Conservation (phyloP, 2,113 vertebrate genomes). For the Gymnogyps californianus region DNA sequence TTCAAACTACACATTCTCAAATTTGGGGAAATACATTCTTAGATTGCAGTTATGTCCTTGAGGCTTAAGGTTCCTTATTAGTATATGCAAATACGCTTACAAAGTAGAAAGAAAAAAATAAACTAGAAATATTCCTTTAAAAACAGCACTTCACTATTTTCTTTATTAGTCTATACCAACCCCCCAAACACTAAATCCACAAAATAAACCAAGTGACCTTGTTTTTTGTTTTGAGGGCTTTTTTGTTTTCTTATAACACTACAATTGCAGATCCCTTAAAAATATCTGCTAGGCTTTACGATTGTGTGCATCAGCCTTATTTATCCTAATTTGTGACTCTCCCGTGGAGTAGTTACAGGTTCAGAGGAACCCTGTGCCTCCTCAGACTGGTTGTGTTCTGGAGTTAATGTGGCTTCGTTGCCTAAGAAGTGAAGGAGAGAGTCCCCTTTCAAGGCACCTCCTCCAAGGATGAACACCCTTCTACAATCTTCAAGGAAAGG, state of each 20-base stretch:
- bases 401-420: background rate
- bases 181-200: background rate
- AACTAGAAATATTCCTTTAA: background rate
- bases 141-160: background rate
- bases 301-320: background rate
- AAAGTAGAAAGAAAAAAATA: background rate
- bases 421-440: background rate
- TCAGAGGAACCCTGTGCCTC: background rate
- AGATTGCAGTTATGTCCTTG: background rate
- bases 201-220: background rate
- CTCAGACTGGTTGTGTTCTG: background rate
- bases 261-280: background rate
- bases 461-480: background rate
- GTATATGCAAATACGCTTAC: background rate
- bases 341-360: background rate
- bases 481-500: background rate
- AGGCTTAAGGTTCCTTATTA: background rate
- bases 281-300: background rate
- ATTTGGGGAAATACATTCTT: background rate
- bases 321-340: background rate
- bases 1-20: background rate
- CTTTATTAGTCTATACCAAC: background rate
- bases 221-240: background rate
- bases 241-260: background rate
- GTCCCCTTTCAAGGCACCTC: background rate